A percentile compares a stretch with the other conserved stretches of the same genome.
Conservation (phyloP, 2,797 vertebrate genomes). For the Gephyroberyx darwinii region DNA sequence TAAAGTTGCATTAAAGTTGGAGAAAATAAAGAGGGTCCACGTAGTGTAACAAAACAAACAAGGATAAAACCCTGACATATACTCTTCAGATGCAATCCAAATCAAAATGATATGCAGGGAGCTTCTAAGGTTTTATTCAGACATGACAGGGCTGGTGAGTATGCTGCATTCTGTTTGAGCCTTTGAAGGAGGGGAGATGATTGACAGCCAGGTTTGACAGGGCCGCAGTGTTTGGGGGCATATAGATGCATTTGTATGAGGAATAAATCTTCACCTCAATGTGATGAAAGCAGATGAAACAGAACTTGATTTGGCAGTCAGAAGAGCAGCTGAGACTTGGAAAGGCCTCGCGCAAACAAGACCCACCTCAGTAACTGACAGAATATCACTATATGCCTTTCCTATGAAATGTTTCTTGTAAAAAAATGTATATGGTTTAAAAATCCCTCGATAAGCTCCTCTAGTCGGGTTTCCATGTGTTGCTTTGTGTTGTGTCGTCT, state of each 20-base stretch:
- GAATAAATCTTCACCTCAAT: conserved; percentile 27
- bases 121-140: conserved; percentile 12
- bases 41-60: neutral
- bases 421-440: neutral
- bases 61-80: conserved; percentile 3
- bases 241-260: conserved; percentile 7
- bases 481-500: conserved; percentile 15
- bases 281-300: conserved; percentile 42
- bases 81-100: conserved; percentile 3
- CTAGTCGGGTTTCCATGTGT: neutral
- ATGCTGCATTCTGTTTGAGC: conserved; percentile 20
- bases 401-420: neutral
- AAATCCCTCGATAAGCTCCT: neutral
- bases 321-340: conserved; percentile 1
- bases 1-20: conserved; percentile 22
- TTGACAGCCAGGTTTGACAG: conserved; percentile 10
- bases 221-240: conserved; percentile 6
- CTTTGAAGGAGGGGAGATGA: conserved; percentile 20
- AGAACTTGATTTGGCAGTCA: neutral
- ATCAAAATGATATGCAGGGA: neutral
- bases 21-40: conserved; percentile 1
- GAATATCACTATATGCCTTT: conserved; percentile 21
- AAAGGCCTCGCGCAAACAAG: conserved; percentile 18
- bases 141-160: conserved; percentile 10
- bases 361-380: neutral